Conservation (phyloP, 2,113 vertebrate species). For the Pedionomus torquatus region DNA sequence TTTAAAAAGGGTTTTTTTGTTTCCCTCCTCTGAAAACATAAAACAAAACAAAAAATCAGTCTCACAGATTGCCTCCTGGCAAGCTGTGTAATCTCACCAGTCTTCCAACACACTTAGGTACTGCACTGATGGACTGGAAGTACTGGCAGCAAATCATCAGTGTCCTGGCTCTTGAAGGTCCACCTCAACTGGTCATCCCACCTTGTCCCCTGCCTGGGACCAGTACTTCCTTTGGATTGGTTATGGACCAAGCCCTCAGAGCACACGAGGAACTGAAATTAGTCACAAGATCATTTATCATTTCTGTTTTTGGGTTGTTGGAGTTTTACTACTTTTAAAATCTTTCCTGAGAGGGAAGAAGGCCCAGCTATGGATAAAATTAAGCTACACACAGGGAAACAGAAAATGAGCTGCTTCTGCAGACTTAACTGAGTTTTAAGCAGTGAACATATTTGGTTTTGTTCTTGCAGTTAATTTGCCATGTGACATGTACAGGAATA, state of each 20-base stretch:
- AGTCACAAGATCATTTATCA: background rate
- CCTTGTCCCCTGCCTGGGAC: accelerated
- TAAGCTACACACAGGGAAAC: background rate
- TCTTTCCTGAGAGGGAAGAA: background rate
- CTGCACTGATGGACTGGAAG: background rate
- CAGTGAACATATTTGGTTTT: background rate
- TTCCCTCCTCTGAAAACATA: background rate
- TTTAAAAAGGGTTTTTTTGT: background rate
- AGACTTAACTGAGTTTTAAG: background rate
- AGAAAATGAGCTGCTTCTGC: background rate
- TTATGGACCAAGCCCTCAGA: background rate
- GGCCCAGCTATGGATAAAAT: background rate
- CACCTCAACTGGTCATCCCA: too few relatives aligned
- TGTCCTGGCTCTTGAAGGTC: background rate
- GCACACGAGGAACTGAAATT: background rate
- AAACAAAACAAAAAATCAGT: background rate
- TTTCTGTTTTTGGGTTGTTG: background rate
- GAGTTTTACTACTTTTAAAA: background rate
- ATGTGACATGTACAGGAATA: background rate
- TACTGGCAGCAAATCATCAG: background rate
- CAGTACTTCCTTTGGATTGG: background rate
- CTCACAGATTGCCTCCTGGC: background rate
- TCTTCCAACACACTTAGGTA: background rate
- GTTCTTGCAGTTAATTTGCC: background rate
- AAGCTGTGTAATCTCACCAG: background rate